Percentiles rank a stretch among this genome's conserved stretches.
These are phyloP conservation scores for Gadopsis marmoratus DNA, from an alignment of 2,797 vertebrate genomes.

Conservation along the genomic window DNA sequence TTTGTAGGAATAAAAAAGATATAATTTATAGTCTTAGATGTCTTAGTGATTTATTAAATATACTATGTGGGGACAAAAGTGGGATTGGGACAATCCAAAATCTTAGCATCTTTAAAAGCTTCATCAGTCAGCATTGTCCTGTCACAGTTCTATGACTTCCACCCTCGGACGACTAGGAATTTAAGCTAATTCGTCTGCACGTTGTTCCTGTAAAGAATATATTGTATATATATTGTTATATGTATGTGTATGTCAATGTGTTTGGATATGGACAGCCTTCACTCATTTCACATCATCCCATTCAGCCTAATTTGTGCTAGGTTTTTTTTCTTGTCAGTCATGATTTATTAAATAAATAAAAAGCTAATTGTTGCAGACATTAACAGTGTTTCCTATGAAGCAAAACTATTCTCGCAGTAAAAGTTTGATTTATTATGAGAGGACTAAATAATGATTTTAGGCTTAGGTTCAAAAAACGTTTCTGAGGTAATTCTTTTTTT, in stretches of 20 bases:
- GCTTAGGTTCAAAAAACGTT: neutral
- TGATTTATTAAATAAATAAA: neutral
- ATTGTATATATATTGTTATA: too few species aligned
- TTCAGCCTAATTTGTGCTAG: neutral
- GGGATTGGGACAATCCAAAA: neutral
- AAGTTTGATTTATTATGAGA: neutral
- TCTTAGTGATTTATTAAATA: too few species aligned
- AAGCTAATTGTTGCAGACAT: neutral
- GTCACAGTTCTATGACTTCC: neutral
- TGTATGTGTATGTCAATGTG: too few species aligned
- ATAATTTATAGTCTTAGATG: too few species aligned
- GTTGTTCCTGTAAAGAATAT: too few species aligned
- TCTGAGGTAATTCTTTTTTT: too few species aligned
- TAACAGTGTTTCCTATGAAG: neutral
- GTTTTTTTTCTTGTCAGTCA: neutral
- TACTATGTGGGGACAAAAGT: too few species aligned
- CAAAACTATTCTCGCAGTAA: neutral
- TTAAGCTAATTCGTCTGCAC: too few species aligned
- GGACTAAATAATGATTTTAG: neutral
- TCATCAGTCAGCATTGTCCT: neutral
- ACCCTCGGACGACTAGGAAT: too few species aligned
- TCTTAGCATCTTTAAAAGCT: neutral
- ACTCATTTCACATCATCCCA: neutral
- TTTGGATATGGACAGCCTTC: neutral
- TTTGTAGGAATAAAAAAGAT: neutral